A percentile compares a stretch with the other conserved stretches of the same genome.
Evolutionary conservation across 2,113 vertebrate genomes (phyloP).

Genomic region (Trachemys scripta): DNA sequence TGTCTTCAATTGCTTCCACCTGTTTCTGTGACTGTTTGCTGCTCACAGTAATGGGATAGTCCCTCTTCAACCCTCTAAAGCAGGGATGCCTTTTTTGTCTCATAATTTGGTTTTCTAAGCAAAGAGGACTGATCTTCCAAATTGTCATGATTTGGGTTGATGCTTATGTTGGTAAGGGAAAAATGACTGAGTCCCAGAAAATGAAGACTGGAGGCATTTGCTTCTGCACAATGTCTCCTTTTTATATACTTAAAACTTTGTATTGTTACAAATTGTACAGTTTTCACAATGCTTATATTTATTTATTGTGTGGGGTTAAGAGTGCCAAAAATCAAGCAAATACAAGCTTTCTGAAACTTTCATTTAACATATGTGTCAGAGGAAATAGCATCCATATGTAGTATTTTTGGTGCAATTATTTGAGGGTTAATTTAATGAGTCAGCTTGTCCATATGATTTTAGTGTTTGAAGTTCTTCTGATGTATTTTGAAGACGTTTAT

Average conservation of each 20-base stretch:
- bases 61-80: background rate
- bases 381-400: background rate
- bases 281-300: background rate
- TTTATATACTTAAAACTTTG: background rate
- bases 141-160: background rate
- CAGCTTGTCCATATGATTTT: background rate
- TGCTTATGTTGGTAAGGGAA: background rate
- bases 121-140: too few relatives aligned
- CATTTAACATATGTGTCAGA: background rate
- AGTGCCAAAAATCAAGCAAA: rapidly evolving
- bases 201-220: background rate
- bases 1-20: background rate
- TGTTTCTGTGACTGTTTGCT: background rate
- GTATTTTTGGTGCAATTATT: background rate
- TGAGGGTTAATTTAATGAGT: background rate
- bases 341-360: background rate
- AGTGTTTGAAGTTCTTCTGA: background rate
- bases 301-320: too few relatives aligned
- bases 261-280: background rate
- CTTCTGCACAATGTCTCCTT: background rate
- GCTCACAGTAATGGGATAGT: background rate
- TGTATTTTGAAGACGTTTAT: background rate
- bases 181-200: background rate
- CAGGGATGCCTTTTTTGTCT: background rate
- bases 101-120: background rate